Evolutionary conservation across 2,888 invertebrate genomes (phyloP), one percentile per base, ranked within the genome.

Genomic region (Alviniconcha strummeri): DNA sequence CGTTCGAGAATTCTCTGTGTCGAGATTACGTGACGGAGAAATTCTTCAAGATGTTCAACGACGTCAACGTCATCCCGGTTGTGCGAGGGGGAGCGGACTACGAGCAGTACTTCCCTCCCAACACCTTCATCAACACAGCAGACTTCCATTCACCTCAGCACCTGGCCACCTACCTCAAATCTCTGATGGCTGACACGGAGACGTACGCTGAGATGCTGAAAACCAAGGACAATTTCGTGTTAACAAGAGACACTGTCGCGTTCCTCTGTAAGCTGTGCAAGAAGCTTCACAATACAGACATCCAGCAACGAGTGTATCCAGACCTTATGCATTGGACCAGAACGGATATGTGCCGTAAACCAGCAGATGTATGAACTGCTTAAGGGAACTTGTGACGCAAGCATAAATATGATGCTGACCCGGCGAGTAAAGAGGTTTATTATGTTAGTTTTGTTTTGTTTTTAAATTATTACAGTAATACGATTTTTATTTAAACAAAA

Each of bases 21-120:
- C 80, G 82, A 55, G 89, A 89, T 75, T 89, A 90, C 80, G 84
- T 89, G 52, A 88, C 90, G 11, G 89, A 90, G 80, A 89, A 90
- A 76, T 88, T 88, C 80, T 89, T 88, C 77, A 75, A 82, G 15
- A 81, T 85, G 64, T 85, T 82, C 72, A 0, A 72, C 36, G 82
- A 85, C 80, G 82, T 86, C 13, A 77, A 83, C 56, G 79, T 83
- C 17, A 75, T 87, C 52, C 85, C 86, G 5, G 83, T 87, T 5
- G 87, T 87, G 17, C 72, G 86, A 15, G 86, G 86, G 13, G 84
- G 84, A 2, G 87, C 84, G 17, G 84, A 87, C 72, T 88, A 88
- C 82, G 80, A 60, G 55, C 69, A 71, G 52, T 84, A 85, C 64
- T 84, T 83, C 56, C 84, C 84, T n/a, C 72, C 54, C 52, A 82